These are phyloP conservation scores for Phthorimaea operculella DNA, from an alignment of 1,140 invertebrate genomes.

Conservation along the genomic window DNA sequence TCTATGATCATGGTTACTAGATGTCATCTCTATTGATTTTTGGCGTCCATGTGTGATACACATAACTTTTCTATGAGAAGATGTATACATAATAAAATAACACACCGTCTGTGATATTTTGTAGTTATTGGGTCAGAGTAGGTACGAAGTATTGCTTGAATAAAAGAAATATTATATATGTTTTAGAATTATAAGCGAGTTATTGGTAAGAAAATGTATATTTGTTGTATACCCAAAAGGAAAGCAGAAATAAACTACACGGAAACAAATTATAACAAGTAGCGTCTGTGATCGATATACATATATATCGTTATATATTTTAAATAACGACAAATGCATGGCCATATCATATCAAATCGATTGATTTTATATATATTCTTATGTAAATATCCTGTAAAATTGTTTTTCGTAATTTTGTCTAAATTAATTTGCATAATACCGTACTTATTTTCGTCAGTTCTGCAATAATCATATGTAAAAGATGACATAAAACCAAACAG, in stretches of 20 bases:
- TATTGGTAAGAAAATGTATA: conserved; percentile 61
- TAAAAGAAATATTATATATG: conserved; percentile 62
- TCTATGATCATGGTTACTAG: conserved; percentile 55
- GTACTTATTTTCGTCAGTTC: conserved; percentile 9
- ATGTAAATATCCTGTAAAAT: conserved; percentile 30
- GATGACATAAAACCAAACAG: not conserved
- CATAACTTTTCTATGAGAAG: conserved; percentile 65
- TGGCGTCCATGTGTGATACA: conserved; percentile 66
- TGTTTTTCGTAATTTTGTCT: conserved; percentile 14
- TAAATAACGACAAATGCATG: conserved; percentile 48
- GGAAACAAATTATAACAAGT: conserved; percentile 46
- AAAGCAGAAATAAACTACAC: conserved; percentile 34
- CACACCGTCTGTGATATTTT: conserved; percentile 68
- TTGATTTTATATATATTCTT: conserved; percentile 52
- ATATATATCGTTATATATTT: conserved; percentile 46
- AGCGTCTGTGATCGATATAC: conserved; percentile 63
- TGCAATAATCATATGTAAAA: not conserved
- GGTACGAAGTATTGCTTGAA: conserved; percentile 65
- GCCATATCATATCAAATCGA: conserved; percentile 63
- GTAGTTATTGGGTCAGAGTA: conserved; percentile 64
- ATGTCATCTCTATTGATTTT: conserved; percentile 61
- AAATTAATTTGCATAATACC: conserved; percentile 36
- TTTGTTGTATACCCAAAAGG: conserved; percentile 54
- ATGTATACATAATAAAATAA: conserved; percentile 65
- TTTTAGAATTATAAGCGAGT: conserved; percentile 60